Conservation (phyloP, 2,888 invertebrate species). For the Dione juno region DNA sequence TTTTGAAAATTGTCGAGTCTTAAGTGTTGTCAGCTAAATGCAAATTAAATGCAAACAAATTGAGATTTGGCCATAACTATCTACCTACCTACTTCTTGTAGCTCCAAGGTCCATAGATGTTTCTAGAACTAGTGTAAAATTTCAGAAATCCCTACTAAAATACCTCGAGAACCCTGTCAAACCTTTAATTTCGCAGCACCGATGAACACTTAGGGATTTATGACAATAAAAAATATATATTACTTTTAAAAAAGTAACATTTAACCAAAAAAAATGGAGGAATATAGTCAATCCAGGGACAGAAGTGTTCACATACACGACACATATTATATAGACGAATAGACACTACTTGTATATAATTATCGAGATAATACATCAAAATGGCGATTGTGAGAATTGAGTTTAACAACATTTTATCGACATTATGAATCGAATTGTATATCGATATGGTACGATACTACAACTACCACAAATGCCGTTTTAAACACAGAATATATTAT, state of each 20-base stretch:
- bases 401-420: neutral
- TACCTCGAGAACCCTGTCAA: constrained; percentile 64
- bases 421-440: neutral
- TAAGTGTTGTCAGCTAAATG: constrained; percentile 3
- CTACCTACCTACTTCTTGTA: constrained; percentile 35
- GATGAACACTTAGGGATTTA: constrained; percentile 64
- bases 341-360: constrained; percentile 13
- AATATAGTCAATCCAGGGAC: neutral
- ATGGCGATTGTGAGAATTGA: neutral
- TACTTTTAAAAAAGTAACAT: neutral
- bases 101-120: constrained; percentile 64
- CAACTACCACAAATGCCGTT: neutral
- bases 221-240: constrained; percentile 40
- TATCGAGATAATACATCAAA: constrained; percentile 5
- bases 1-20: neutral
- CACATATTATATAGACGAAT: constrained; percentile 23
- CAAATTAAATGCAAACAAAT: constrained; percentile 2
- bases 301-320: constrained; percentile 5
- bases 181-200: constrained; percentile 73
- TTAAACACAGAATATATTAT: neutral
- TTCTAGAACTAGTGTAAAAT: constrained; percentile 47
- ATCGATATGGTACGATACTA: constrained; percentile 3
- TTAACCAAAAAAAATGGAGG: neutral
- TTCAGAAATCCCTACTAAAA: constrained; percentile 52
- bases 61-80: constrained; percentile 1